A percentile compares a stretch with the other conserved stretches of the same genome.
Conservation (phyloP, 92 coral and sea anemone species). For the Epizoanthus stellaris region DNA sequence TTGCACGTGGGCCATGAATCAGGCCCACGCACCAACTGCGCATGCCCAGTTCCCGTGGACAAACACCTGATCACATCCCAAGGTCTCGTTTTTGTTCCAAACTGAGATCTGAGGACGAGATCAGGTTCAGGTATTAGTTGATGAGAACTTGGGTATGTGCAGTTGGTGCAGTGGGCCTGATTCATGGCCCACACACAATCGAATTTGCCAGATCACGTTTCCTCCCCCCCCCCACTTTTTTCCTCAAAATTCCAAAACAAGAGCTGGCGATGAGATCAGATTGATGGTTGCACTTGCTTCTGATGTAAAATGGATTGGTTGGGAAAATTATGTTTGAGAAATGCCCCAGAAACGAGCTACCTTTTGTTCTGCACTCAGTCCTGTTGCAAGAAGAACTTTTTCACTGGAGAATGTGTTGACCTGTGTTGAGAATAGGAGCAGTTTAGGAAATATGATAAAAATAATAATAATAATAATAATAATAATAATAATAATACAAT, state of each 20-base stretch:
- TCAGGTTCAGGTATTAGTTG: no score
- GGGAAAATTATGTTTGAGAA: neutral
- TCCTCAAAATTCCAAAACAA: no score
- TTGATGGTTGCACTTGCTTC: neutral
- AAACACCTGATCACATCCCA: no score
- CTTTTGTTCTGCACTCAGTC: constrained; percentile 77
- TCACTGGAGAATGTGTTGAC: constrained; percentile 4
- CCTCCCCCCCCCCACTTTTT: neutral
- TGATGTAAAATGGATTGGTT: neutral
- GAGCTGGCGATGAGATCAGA: neutral
- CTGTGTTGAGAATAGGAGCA: neutral
- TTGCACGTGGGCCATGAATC: no score
- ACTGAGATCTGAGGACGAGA: no score
- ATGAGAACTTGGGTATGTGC: no score
- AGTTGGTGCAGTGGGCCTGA: no score
- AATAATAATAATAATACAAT: neutral
- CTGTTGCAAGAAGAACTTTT: constrained; percentile 86
- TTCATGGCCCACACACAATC: no score
- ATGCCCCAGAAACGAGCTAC: constrained; percentile 31
- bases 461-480: neutral
- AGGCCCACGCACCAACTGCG: no score
- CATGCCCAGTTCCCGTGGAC: no score
- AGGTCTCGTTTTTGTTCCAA: no score
- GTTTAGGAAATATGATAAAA: neutral
- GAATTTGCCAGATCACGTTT: no score